Percentiles rank a stretch among this genome's conserved stretches.
phyloP scores from a whole-genome alignment of 2,113 vertebrate genomes.

The Alaudala cheleensis region DNA sequence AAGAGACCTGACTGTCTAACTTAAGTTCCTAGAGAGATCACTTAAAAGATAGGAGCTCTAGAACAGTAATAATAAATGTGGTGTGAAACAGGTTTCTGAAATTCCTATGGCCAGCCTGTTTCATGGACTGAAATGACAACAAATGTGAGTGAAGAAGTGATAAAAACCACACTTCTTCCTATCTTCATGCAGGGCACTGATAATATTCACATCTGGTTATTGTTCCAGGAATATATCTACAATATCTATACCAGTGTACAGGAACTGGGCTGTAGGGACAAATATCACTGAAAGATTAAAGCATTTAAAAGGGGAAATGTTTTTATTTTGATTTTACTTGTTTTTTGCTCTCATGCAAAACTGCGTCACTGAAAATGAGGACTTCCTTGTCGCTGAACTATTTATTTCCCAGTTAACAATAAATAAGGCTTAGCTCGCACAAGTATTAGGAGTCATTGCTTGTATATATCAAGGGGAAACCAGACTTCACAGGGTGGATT shows the following conservation, averaged over 20 bases:
- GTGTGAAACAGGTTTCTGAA: neutral
- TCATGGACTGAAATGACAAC: neutral
- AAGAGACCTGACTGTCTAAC: neutral
- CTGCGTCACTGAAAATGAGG: neutral
- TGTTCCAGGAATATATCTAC: neutral
- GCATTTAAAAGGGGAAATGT: neutral
- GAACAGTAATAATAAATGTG: neutral
- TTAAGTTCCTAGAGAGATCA: too few species aligned
- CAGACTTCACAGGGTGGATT: constrained; percentile 31
- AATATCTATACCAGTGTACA: neutral
- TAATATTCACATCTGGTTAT: neutral
- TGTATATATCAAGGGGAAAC: neutral
- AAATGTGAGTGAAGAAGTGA: neutral
- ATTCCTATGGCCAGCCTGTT: neutral
- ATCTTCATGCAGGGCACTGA: neutral
- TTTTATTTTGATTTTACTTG: neutral
- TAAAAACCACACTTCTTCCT: neutral
- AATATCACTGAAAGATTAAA: neutral
- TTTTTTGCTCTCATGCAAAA: neutral
- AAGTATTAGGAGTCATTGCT: constrained; percentile 17
- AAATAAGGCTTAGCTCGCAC: neutral
- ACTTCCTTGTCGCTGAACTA: neutral
- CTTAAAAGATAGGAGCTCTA: neutral
- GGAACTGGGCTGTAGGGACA: neutral
- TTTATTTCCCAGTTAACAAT: neutral